Conservation (phyloP, 2,888 invertebrate species). For the Pseudococcus jackbeardsleyi region DNA sequence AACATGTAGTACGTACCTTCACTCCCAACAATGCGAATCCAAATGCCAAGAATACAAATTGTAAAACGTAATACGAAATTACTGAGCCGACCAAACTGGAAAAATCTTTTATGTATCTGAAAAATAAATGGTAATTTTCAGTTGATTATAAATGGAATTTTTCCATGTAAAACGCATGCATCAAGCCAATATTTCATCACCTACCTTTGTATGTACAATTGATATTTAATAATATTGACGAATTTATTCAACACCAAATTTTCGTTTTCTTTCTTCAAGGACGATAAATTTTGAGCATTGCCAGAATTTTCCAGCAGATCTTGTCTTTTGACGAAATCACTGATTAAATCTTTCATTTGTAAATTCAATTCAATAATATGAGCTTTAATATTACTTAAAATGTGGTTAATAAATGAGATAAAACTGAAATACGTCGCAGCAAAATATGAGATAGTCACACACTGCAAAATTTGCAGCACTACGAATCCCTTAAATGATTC, state of each 20-base stretch:
- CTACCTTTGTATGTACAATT: neutral
- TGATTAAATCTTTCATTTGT: neutral
- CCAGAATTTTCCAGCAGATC: neutral
- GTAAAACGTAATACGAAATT: neutral
- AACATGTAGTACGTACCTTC: neutral
- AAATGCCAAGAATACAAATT: slow-evolving; percentile 14
- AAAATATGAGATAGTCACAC: neutral
- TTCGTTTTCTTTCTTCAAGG: neutral
- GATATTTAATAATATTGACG: neutral
- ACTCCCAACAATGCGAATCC: neutral
- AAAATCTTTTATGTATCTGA: slow-evolving; percentile 21
- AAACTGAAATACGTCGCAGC: neutral
- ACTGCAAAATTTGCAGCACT: neutral
- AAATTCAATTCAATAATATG: neutral
- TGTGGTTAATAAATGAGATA: neutral
- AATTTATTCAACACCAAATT: neutral
- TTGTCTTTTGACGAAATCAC: neutral
- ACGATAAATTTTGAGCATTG: too few relatives aligned
- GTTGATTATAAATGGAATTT: neutral
- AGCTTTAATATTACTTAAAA: slow-evolving; percentile 23
- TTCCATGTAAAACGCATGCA: too few relatives aligned
- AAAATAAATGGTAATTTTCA: neutral
- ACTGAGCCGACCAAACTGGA: neutral
- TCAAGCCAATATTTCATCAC: neutral
- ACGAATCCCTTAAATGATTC: neutral